Evolutionary conservation across 2,797 vertebrate species (phyloP).

Genomic region (Brachymystax lenok): DNA sequence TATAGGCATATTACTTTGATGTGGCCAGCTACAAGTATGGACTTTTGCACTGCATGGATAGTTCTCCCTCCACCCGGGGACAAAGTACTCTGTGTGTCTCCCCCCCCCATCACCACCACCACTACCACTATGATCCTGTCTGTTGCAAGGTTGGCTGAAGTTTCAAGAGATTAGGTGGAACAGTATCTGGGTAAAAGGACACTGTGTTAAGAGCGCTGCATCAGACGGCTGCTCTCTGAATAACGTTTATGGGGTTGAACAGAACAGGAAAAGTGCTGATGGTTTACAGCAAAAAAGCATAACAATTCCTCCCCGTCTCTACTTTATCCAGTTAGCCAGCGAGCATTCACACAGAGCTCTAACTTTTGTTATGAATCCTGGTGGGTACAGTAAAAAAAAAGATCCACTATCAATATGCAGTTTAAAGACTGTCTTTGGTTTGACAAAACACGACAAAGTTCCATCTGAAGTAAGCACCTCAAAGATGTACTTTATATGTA

Average conservation of each 20-base stretch:
- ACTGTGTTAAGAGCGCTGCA: conserved; percentile 26
- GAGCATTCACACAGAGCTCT: background rate
- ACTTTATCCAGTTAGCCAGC: background rate
- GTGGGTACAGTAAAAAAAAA: background rate
- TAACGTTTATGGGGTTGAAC: conserved; percentile 34
- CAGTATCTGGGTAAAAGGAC: conserved; percentile 36
- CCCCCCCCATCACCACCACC: background rate
- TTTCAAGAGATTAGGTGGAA: conserved; percentile 39
- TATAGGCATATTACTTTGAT: conserved; percentile 46
- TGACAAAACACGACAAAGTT: background rate
- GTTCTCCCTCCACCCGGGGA: conserved; percentile 1
- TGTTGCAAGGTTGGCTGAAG: conserved; percentile 28
- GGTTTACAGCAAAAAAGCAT: conserved; percentile 28
- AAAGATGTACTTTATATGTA: background rate
- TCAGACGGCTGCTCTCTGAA: conserved; percentile 31
- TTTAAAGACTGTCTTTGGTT: background rate
- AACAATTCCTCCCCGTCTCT: conserved; percentile 36
- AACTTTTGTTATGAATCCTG: background rate
- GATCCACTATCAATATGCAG: background rate
- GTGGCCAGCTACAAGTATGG: conserved; percentile 41
- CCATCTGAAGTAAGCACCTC: background rate
- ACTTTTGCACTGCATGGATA: conserved; percentile 38
- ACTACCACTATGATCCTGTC: background rate
- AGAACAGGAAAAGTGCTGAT: conserved; percentile 22
- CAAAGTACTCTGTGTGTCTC: conserved; percentile 3